Base-by-base conservation (phyloP, 2,797 vertebrate species). In the Sphenopsis melanotis region DNA sequence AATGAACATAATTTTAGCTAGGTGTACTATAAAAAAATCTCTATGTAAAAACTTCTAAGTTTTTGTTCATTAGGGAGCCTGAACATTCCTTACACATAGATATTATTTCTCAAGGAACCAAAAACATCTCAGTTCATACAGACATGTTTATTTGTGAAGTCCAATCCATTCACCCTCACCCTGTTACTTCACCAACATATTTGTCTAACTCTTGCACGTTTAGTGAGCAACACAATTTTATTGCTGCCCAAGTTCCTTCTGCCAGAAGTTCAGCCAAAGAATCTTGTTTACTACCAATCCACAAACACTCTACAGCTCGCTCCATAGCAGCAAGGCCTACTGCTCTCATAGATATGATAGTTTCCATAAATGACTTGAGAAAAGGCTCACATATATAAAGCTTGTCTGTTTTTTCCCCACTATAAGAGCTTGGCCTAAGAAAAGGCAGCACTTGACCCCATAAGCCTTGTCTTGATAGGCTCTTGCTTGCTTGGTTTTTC, bases 261-360 rank as follows among this genome's bases (percentile, higher is more conserved):
- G 55, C 39, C 55, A 76, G 36, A 82, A 87, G 32, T 79, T 90
- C 94, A 94, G 77, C 77, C 63, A 89, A 95, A 87, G 50, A 82
- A 92, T 87, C 64, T 75, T 91, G 57, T 91, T 91, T 71, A 56
- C 49, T n/a, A 77, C 20, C 0, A 0, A 53, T 64, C 61, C 77
- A 75, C 63, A 86, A 83, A 75, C 39, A 82, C 42, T 12, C 18
- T 56, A 22, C 20, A 89, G 46, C 65, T 79, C 2, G 0, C 61
- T 78, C 50, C 57, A 72, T 26, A 52, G 61, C 84, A 81, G 65
- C 55, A 76, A 78, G 72, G 41, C 47, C 53, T 24, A 59, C 41
- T 39, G 52, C 52, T 89, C 56, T 84, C 3, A 8, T 5, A 74
- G 53, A n/a, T 32, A 26, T 2, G 21, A 49, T 29, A 41, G 12